These are phyloP conservation scores for Oxystoma pomonae DNA, from an alignment of 2,888 invertebrate genomes.

Conservation along the genomic window DNA sequence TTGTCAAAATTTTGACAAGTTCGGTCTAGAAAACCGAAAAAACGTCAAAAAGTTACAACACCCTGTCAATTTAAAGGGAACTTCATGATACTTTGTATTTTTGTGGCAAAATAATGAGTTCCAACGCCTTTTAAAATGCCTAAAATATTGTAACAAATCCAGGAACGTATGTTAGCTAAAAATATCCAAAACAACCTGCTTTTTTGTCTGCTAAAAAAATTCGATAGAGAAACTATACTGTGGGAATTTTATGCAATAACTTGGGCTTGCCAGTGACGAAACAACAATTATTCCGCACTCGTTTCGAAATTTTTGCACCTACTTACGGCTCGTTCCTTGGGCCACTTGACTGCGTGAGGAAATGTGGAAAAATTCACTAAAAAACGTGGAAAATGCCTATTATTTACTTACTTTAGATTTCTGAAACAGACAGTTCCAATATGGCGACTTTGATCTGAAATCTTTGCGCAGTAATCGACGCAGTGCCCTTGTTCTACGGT, in stretches of 20 bases:
- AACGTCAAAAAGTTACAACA: too few species aligned
- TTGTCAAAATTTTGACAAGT: too few species aligned
- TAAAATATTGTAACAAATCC: too few species aligned
- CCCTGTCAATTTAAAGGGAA: too few species aligned
- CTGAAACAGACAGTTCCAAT: slow-evolving; percentile 49
- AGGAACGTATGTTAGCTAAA: background rate
- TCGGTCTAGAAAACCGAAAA: too few species aligned
- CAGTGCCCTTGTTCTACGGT: slow-evolving; percentile 16
- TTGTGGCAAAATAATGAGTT: too few species aligned
- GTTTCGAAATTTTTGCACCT: slow-evolving; percentile 23
- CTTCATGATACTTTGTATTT: too few species aligned
- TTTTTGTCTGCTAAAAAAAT: background rate
- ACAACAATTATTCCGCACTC: background rate
- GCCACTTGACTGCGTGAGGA: slow-evolving; percentile 26
- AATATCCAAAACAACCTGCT: background rate
- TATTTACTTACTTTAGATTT: slow-evolving; percentile 50
- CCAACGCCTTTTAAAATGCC: too few species aligned
- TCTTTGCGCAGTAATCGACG: slow-evolving; percentile 38
- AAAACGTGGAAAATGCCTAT: slow-evolving; percentile 35
- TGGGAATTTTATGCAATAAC: slow-evolving; percentile 21
- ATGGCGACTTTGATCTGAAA: slow-evolving; percentile 47
- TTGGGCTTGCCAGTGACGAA: slow-evolving; percentile 2
- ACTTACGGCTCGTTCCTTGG: slow-evolving; percentile 36
- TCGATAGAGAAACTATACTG: background rate
- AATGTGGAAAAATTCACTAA: slow-evolving; percentile 26